Conservation (phyloP, 2,888 invertebrate genomes). For the Pachymerium ferrugineum region DNA sequence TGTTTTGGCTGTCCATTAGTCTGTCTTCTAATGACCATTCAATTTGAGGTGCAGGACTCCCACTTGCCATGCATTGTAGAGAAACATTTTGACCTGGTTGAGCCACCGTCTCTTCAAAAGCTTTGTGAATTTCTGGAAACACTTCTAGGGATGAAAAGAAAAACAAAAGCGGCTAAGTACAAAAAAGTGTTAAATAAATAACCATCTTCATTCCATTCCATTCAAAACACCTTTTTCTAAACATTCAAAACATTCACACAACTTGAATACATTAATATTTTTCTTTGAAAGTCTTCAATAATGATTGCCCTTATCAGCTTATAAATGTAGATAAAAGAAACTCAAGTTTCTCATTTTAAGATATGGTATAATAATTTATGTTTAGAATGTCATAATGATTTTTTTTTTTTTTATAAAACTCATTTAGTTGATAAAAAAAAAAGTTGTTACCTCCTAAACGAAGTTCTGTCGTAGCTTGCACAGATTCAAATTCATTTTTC, state of each 20-base stretch:
- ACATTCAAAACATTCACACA: too few species aligned
- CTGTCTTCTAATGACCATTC: constrained; percentile 78
- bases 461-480: constrained; percentile 27
- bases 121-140: constrained; percentile 26
- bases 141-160: too few species aligned
- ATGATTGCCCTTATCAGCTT: background rate
- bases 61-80: constrained; percentile 85
- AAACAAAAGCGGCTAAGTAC: background rate
- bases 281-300: background rate
- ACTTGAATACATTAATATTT: constrained; percentile 27
- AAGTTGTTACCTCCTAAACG: constrained; percentile 23
- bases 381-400: too few species aligned
- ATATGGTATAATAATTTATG: background rate
- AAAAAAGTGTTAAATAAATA: background rate
- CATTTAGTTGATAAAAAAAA: background rate
- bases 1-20: constrained; percentile 6
- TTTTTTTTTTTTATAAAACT: too few species aligned
- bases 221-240: too few species aligned
- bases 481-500: constrained; percentile 16
- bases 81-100: constrained; percentile 84
- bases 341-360: background rate
- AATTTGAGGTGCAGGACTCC: constrained; percentile 90
- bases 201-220: too few species aligned
- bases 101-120: constrained; percentile 80
- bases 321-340: background rate